Conservation (phyloP, 2,888 invertebrate species). For the Caenorhabditis sulstoni region DNA sequence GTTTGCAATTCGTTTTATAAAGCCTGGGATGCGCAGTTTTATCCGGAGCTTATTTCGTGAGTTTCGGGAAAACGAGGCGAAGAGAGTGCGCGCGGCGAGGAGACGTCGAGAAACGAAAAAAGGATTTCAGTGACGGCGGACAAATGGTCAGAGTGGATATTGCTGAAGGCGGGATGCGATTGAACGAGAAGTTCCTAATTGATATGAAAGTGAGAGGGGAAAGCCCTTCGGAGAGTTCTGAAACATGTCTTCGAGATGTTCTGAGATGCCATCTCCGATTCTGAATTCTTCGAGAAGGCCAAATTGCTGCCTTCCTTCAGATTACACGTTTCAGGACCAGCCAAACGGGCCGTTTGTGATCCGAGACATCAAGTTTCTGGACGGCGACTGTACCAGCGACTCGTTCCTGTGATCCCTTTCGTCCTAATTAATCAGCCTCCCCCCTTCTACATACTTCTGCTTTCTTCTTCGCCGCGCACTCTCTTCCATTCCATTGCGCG, state of each 20-base stretch:
- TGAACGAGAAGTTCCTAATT: conserved; percentile 50
- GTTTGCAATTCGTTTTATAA: conserved; percentile 89
- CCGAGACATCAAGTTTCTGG: conserved; percentile 90
- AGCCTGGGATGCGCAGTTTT: conserved; percentile 94
- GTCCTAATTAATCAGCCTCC: conserved; percentile 42
- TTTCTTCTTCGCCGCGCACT: conserved; percentile 38
- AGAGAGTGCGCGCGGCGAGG: neutral
- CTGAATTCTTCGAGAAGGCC: too few relatives aligned
- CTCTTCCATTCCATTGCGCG: conserved; percentile 36
- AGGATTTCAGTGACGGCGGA: conserved; percentile 80
- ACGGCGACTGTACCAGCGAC: conserved; percentile 83
- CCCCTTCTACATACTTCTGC: conserved; percentile 17
- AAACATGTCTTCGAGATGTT: too few relatives aligned
- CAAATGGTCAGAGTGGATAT: conserved; percentile 83
- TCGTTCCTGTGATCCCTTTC: conserved; percentile 72
- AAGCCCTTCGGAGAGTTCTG: too few relatives aligned
- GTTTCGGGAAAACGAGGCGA: conserved; percentile 66
- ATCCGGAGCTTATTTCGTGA: conserved; percentile 88
- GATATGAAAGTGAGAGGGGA: conserved; percentile 63
- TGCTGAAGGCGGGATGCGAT: conserved; percentile 32
- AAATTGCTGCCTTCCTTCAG: too few relatives aligned
- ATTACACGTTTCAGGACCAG: conserved; percentile 39
- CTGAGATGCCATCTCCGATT: too few relatives aligned
- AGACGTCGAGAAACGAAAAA: neutral
- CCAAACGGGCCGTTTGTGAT: conserved; percentile 90